Percentiles rank a stretch among this genome's conserved stretches.
These are phyloP conservation scores for Vanessa cardui DNA, from an alignment of 2,888 invertebrate genomes.

Conservation along the genomic window DNA sequence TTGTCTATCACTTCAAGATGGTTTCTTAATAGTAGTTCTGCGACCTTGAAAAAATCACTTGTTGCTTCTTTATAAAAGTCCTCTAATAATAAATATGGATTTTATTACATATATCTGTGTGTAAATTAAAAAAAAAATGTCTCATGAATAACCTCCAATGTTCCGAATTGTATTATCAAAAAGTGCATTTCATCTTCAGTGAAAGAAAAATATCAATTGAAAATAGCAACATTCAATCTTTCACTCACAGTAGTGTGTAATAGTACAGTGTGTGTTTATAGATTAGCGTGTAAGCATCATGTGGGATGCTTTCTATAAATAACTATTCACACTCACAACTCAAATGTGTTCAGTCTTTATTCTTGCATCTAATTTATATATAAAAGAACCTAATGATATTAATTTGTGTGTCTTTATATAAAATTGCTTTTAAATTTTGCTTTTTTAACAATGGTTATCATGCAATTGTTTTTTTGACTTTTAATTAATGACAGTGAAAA, in stretches of 20 bases:
- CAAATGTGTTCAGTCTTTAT: slow-evolving; percentile 42
- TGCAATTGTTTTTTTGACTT: slow-evolving; percentile 38
- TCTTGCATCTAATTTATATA: slow-evolving; percentile 31
- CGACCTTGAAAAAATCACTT: too few relatives aligned
- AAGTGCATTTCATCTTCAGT: slow-evolving; percentile 9
- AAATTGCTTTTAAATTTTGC: slow-evolving; percentile 11
- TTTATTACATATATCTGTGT: neutral
- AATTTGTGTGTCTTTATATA: slow-evolving; percentile 21
- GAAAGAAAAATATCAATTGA: slow-evolving; percentile 17
- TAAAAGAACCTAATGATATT: slow-evolving; percentile 20
- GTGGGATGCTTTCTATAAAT: slow-evolving; percentile 75
- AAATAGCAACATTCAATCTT: slow-evolving; percentile 32
- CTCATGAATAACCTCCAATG: too few relatives aligned
- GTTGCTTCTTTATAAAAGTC: too few relatives aligned
- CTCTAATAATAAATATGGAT: too few relatives aligned
- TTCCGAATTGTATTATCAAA: neutral
- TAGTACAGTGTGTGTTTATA: slow-evolving; percentile 39
- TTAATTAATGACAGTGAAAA: slow-evolving; percentile 51
- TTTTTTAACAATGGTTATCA: slow-evolving; percentile 27
- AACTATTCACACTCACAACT: slow-evolving; percentile 58
- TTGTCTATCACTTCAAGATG: neutral
- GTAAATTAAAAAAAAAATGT: neutral
- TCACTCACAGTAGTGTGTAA: slow-evolving; percentile 30
- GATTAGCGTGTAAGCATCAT: slow-evolving; percentile 57
- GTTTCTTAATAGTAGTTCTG: neutral